phyloP scores from a whole-genome alignment of 2,888 invertebrate species.

The Thereva unica region DNA sequence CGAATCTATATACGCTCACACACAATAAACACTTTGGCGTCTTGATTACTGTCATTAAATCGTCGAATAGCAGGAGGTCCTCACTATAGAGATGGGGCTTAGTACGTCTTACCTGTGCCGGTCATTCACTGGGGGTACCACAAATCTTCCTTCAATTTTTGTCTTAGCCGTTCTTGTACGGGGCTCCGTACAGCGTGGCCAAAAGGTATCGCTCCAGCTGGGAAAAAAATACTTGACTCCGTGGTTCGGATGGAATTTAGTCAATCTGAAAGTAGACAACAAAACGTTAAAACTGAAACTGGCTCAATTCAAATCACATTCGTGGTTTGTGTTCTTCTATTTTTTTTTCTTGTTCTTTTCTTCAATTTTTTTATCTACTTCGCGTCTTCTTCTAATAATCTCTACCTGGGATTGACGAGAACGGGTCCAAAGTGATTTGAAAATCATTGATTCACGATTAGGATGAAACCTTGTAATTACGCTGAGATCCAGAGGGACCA shows the following conservation, averaged over 20 bases:
- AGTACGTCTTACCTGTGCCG: conserved; percentile 18
- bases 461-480: conserved; percentile 32
- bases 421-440: conserved; percentile 5
- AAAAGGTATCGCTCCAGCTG: conserved; percentile 21
- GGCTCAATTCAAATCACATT: conserved; percentile 24
- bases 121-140: conserved; percentile 17
- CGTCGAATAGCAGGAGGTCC: conserved; percentile 28
- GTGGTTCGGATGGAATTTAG: neutral
- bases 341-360: neutral
- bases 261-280: conserved; percentile 3
- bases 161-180: no score
- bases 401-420: conserved; percentile 11
- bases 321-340: conserved; percentile 6
- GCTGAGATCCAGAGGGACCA: conserved; percentile 7
- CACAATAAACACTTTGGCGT: conserved; percentile 33
- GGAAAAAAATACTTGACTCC: neutral
- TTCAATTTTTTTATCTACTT: conserved; percentile 6
- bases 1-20: conserved; percentile 6
- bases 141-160: conserved; percentile 3
- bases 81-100: neutral
- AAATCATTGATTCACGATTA: conserved; percentile 35
- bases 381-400: conserved; percentile 2
- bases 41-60: conserved; percentile 34
- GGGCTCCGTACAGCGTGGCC: neutral
- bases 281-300: conserved; percentile 18